Percentiles rank a stretch among this genome's conserved stretches.
Conservation (phyloP, 2,797 vertebrate species). For the Anomalospiza imberbis region DNA sequence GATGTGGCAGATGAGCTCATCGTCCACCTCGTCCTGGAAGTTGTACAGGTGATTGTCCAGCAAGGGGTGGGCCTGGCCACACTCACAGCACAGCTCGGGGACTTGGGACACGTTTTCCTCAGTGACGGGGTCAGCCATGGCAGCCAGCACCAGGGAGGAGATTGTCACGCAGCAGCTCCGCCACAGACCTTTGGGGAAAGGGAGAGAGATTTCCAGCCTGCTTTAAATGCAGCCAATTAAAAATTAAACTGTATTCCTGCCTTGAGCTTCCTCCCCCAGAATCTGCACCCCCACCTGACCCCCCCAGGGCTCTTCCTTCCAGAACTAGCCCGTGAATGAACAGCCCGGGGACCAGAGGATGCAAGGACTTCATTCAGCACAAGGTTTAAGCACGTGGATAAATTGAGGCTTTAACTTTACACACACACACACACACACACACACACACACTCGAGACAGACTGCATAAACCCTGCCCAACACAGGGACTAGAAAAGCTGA, state of each 20-base stretch:
- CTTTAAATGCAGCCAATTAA: background rate
- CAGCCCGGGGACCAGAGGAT: background rate
- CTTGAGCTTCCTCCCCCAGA: background rate
- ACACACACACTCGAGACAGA: background rate
- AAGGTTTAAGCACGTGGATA: background rate
- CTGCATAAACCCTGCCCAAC: background rate
- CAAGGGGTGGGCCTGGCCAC: conserved; percentile 84
- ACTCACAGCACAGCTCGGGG: conserved; percentile 83
- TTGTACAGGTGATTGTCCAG: conserved; percentile 89
- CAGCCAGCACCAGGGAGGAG: background rate
- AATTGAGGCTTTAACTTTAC: background rate
- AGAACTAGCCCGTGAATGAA: background rate
- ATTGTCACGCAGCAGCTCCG: background rate
- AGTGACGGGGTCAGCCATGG: conserved; percentile 54
- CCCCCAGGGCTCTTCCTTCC: background rate
- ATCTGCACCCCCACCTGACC: background rate
- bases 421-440: background rate
- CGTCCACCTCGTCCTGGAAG: conserved; percentile 91
- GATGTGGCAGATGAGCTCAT: conserved; percentile 91
- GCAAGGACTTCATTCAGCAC: background rate
- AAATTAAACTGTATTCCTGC: background rate
- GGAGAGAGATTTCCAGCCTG: background rate
- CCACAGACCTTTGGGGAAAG: background rate
- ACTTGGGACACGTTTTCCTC: background rate
- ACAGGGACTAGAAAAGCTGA: background rate